Conservation (phyloP, 2,113 vertebrate genomes). For the Alectura lathami region DNA sequence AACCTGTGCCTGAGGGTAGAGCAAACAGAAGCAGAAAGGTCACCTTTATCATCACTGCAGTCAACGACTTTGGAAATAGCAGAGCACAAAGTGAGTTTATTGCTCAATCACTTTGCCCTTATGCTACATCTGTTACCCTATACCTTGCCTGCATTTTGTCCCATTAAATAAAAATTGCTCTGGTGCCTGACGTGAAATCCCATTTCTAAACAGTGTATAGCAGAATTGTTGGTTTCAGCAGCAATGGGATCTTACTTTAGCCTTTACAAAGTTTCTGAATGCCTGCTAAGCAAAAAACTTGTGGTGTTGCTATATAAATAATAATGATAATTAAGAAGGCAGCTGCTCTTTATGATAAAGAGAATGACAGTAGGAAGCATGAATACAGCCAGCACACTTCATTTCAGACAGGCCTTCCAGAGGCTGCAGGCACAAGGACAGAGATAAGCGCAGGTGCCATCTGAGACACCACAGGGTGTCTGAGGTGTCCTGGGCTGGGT, state of each 20-base stretch:
- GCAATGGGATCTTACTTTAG: neutral
- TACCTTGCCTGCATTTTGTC: neutral
- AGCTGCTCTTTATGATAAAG: neutral
- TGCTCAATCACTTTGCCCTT: slow-evolving; percentile 14
- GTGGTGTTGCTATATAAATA: neutral
- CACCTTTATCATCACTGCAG: slow-evolving; percentile 16
- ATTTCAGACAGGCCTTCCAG: neutral
- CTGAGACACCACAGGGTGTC: rapidly evolving
- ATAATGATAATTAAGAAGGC: neutral
- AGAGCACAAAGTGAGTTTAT: neutral
- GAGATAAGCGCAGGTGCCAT: neutral
- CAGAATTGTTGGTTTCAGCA: neutral
- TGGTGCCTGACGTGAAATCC: neutral
- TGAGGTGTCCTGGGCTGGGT: neutral
- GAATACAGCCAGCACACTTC: rapidly evolving
- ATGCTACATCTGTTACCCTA: neutral
- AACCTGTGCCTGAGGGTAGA: neutral
- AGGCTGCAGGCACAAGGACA: neutral
- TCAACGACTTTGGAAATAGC: slow-evolving; percentile 25
- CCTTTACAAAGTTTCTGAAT: neutral
- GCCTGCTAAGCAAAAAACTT: neutral
- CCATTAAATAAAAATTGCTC: neutral
- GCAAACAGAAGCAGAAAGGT: slow-evolving; percentile 42
- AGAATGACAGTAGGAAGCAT: neutral
- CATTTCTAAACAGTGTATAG: neutral